Conservation (phyloP, 2,797 vertebrate species). For the Coilia nasus region DNA sequence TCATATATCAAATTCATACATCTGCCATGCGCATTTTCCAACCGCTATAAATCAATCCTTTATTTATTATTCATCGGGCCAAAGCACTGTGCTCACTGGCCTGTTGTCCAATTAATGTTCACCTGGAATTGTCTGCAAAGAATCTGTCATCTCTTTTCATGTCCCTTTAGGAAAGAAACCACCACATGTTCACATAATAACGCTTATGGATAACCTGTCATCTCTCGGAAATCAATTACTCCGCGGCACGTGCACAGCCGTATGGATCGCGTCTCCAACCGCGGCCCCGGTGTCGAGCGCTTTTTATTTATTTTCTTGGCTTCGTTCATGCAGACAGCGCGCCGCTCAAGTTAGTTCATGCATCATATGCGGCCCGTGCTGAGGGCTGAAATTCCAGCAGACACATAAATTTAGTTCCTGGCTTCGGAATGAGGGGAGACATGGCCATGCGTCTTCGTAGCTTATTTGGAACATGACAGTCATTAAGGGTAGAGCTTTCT, state of each 20-base stretch:
- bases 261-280: neutral
- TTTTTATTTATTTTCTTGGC: conserved; percentile 8
- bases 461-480: neutral
- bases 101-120: neutral
- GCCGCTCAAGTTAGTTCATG: neutral
- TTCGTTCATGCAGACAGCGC: neutral
- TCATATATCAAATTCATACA: conserved; percentile 18
- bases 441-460: conserved; percentile 10
- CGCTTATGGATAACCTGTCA: conserved; percentile 23
- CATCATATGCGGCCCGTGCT: neutral
- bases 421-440: neutral
- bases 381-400: conserved; percentile 3
- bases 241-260: neutral
- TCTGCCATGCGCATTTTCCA: conserved; percentile 3
- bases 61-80: conserved; percentile 34
- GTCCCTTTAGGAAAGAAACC: conserved; percentile 17
- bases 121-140: conserved; percentile 22
- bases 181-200: conserved; percentile 10
- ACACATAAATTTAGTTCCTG: neutral
- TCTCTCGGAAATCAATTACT: conserved; percentile 25
- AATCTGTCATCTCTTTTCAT: conserved; percentile 19
- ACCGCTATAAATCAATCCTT: conserved; percentile 9
- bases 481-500: neutral
- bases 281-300: neutral
- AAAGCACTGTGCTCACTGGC: conserved; percentile 7